Base-by-base conservation (phyloP, 2,113 vertebrate genomes). In the Callithrix jacchus region DNA sequence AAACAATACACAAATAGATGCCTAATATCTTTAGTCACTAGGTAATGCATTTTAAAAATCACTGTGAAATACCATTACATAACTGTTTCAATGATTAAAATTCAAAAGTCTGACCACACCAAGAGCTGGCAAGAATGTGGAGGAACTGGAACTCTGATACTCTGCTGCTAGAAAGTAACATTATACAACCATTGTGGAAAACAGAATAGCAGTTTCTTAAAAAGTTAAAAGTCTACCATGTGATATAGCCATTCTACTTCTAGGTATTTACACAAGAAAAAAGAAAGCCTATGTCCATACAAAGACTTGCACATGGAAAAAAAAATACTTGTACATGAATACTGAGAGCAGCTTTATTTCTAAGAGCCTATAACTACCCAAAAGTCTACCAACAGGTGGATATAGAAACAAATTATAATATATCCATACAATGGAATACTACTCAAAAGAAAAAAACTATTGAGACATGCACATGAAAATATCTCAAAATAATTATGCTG, bases 401-500 rank as follows among this genome's bases (percentile, higher is more conserved):
- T 40, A 30, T 17, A 70, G 68, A n/a, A 70, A 71, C 17, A 94
- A 70, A 87, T 23, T 52, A 7, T 30, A 95, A 30, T 52, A 52
- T 32, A 93, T 61, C 73, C 25, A 84, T 20, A 87, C 14, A 61
- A 73, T 12, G 42, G 13, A 91, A 88, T 88, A 52, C 16, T 71
- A 54, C n/a, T 61, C n/a, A 90, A 82, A 77, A 61, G 56, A 68
- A 20, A 64, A 70, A 18, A 82, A 86, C 16, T 35, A 17, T 70
- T 70, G 25, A 92, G 45, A 81, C 10, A 88, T 12, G 6, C 8
- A 89, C 32, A 70, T 76, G 21, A 16, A 85, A 89, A 47, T 61
- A 90, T 45, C 77, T 84, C 58, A 93, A 82, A 91, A 89, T 58
- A 90, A 95, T 71, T 79, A 88, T 45, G 16, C 23, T 74, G 18